Evolutionary conservation across 2,797 vertebrate species (phyloP).

Genomic region (Nyctibius grandis): DNA sequence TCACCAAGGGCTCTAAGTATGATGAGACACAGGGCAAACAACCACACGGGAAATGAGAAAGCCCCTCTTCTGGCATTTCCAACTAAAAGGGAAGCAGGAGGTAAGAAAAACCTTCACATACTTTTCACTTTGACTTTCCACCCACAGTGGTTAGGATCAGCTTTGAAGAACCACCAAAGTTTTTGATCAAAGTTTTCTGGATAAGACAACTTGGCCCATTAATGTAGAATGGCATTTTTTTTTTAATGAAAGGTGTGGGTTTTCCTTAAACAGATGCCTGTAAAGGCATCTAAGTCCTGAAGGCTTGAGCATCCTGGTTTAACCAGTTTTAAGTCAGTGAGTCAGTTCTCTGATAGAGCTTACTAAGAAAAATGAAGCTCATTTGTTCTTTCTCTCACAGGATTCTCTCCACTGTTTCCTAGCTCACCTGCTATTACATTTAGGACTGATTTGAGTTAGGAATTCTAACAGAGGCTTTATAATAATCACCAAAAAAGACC

Average conservation of each 20-base stretch:
- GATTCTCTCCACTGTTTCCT: neutral
- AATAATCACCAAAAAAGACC: neutral
- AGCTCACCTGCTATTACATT: neutral
- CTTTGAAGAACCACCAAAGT: slow-evolving; percentile 50
- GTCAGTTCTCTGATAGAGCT: slow-evolving; percentile 4
- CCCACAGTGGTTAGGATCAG: slow-evolving; percentile 15
- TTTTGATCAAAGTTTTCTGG: slow-evolving; percentile 57
- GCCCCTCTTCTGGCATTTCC: neutral
- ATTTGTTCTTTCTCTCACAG: neutral
- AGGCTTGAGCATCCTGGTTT: slow-evolving; percentile 37
- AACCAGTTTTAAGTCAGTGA: slow-evolving; percentile 47
- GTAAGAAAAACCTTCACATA: slow-evolving; percentile 19
- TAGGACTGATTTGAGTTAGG: neutral
- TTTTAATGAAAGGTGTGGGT: slow-evolving; percentile 27
- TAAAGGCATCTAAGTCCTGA: slow-evolving; percentile 2
- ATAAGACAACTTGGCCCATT: slow-evolving; percentile 43
- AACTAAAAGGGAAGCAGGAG: slow-evolving; percentile 3
- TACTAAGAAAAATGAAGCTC: neutral
- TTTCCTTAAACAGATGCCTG: slow-evolving; percentile 36
- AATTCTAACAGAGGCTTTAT: neutral
- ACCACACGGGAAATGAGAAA: neutral
- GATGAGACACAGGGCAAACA: neutral
- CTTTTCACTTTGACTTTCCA: slow-evolving; percentile 20
- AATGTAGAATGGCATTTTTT: neutral
- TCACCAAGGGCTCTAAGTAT: neutral